These are phyloP conservation scores for Phacellophora camtschatica DNA, from an alignment of 30 jellyfish, hydroid and myxozoan species.

Conservation along the genomic window DNA sequence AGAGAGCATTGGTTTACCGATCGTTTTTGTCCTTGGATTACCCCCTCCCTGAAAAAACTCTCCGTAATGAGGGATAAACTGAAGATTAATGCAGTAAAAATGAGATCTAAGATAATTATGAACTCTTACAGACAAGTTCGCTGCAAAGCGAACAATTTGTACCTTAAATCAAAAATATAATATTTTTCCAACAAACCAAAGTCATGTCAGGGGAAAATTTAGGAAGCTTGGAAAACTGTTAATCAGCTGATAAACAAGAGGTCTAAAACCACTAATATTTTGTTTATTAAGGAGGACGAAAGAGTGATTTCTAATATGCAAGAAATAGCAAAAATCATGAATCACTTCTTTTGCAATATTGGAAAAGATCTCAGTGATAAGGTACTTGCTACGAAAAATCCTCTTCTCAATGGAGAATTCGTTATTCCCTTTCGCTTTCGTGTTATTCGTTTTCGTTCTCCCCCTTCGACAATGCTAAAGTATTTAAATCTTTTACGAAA, in stretches of 20 bases:
- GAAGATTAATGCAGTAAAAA: constrained; percentile 1
- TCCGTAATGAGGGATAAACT: neutral
- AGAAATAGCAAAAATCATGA: neutral
- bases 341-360: neutral
- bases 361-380: constrained; percentile 16
- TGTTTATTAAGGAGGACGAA: neutral
- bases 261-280: neutral
- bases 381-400: neutral
- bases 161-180: neutral
- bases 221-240: neutral
- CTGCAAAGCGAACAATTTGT: neutral
- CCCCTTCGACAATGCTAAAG: neutral
- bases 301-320: neutral
- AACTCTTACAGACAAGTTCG: constrained; percentile 16
- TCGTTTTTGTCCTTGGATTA: constrained; percentile 32
- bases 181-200: neutral
- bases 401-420: neutral
- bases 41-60: constrained; percentile 5
- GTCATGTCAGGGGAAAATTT: neutral
- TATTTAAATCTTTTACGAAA: neutral
- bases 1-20: constrained; percentile 23
- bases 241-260: neutral
- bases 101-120: neutral
- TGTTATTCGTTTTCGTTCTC: too few species aligned
- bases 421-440: neutral